Conservation (phyloP, 92 coral and sea anemone genomes). For the Porites lobata region DNA sequence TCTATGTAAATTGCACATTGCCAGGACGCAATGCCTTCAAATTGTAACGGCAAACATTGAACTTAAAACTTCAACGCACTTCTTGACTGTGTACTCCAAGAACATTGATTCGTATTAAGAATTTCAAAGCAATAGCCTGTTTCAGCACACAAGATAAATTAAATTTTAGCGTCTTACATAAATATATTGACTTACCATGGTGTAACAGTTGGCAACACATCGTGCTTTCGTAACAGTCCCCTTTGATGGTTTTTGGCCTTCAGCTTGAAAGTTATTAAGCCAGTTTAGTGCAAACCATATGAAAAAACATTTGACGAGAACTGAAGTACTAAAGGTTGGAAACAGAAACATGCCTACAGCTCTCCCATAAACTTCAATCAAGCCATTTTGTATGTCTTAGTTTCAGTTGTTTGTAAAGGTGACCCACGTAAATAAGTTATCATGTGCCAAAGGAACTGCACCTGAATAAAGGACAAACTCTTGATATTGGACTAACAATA, state of each 20-base stretch:
- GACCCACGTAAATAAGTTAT: not conserved
- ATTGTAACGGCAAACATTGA: too few relatives aligned
- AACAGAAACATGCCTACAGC: not conserved
- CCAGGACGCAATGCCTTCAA: too few relatives aligned
- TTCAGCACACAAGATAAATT: too few relatives aligned
- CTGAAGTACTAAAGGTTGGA: not conserved
- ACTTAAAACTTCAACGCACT: too few relatives aligned
- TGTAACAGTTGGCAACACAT: constrained; percentile 68
- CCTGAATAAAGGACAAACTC: too few relatives aligned
- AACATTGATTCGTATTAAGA: too few relatives aligned
- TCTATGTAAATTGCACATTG: too few relatives aligned
- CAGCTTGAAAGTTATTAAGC: not conserved
- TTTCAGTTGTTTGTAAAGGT: not conserved
- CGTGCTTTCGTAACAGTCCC: constrained; percentile 47
- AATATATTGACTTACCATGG: constrained; percentile 37
- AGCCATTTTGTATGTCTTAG: not conserved
- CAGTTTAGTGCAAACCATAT: constrained; percentile 7
- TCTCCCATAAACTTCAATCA: not conserved
- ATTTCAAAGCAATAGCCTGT: too few relatives aligned
- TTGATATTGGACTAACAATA: too few relatives aligned
- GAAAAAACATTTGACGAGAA: not conserved
- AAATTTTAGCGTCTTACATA: not conserved
- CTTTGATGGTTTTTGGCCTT: too few relatives aligned
- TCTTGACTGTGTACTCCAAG: too few relatives aligned
- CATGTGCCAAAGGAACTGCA: too few relatives aligned